These are phyloP conservation scores for Ctena decussata DNA, from an alignment of 2,888 invertebrate species.

Conservation along the genomic window DNA sequence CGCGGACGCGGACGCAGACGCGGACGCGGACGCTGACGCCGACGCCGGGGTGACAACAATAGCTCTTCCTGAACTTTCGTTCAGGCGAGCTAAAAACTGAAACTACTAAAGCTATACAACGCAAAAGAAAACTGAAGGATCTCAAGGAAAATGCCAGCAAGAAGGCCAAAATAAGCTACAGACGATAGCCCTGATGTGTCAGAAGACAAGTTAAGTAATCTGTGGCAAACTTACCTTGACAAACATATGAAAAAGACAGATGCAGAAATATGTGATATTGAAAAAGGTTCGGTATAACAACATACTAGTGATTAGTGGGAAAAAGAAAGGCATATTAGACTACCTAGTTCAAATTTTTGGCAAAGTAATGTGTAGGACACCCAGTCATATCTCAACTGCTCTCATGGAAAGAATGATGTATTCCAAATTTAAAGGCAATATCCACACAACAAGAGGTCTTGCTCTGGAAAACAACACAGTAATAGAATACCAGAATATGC, in stretches of 20 bases:
- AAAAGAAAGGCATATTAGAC: conserved; percentile 18
- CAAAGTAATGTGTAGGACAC: conserved; percentile 5
- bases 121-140: conserved; percentile 16
- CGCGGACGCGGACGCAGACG: too few relatives aligned
- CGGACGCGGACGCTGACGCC: too few relatives aligned
- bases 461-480: conserved; percentile 7
- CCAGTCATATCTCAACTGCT: not conserved
- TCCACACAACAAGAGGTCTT: conserved; percentile 6
- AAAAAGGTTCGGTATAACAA: conserved; percentile 18
- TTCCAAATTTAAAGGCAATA: conserved; percentile 18
- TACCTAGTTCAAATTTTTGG: conserved; percentile 46
- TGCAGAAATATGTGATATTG: conserved; percentile 5
- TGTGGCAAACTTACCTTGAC: not conserved
- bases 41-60: too few relatives aligned
- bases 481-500: conserved; percentile 8
- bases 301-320: conserved; percentile 24
- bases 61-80: too few relatives aligned
- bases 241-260: not conserved
- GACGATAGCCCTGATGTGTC: not conserved
- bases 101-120: not conserved
- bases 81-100: not conserved
- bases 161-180: conserved; percentile 10
- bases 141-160: conserved; percentile 6
- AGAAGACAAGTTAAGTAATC: not conserved
- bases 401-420: conserved; percentile 17